These are phyloP conservation scores for Nymphalis urticae DNA, from an alignment of 2,888 invertebrate genomes.

Conservation along the genomic window DNA sequence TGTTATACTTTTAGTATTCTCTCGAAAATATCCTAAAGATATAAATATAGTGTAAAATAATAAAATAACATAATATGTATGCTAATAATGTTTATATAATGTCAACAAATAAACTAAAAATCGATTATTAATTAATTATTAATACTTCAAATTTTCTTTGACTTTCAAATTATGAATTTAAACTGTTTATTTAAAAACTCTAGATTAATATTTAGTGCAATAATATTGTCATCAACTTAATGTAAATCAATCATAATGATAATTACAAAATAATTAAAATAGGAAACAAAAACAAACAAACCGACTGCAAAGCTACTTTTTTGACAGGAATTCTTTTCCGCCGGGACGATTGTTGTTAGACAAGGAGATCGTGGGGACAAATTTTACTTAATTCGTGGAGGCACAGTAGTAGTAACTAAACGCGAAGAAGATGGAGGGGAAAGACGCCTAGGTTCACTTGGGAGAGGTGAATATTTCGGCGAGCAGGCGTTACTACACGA, in stretches of 20 bases:
- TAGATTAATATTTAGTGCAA: too few species aligned
- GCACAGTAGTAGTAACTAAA: slow-evolving; percentile 88
- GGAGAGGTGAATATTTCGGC: slow-evolving; percentile 92
- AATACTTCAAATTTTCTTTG: too few species aligned
- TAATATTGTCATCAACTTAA: too few species aligned
- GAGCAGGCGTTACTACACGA: slow-evolving; percentile 93
- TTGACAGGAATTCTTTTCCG: slow-evolving; percentile 88
- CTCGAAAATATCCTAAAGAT: not conserved
- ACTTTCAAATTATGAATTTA: too few species aligned
- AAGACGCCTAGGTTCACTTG: slow-evolving; percentile 85
- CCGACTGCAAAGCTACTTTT: not conserved
- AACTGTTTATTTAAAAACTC: too few species aligned
- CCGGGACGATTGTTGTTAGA: slow-evolving; percentile 89
- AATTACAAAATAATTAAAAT: too few species aligned
- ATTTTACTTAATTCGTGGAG: slow-evolving; percentile 94
- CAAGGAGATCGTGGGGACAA: slow-evolving; percentile 94
- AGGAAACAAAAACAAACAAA: not conserved
- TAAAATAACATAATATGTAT: too few species aligned
- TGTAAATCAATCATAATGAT: too few species aligned
- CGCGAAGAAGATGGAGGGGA: slow-evolving; percentile 82
- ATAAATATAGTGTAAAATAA: not conserved
- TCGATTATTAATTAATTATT: too few species aligned
- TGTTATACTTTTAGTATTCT: not conserved
- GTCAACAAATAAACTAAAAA: too few species aligned
- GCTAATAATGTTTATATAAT: too few species aligned